These are phyloP conservation scores for Barypeithes pellucidus DNA, from an alignment of 2,888 invertebrate genomes.

Conservation along the genomic window DNA sequence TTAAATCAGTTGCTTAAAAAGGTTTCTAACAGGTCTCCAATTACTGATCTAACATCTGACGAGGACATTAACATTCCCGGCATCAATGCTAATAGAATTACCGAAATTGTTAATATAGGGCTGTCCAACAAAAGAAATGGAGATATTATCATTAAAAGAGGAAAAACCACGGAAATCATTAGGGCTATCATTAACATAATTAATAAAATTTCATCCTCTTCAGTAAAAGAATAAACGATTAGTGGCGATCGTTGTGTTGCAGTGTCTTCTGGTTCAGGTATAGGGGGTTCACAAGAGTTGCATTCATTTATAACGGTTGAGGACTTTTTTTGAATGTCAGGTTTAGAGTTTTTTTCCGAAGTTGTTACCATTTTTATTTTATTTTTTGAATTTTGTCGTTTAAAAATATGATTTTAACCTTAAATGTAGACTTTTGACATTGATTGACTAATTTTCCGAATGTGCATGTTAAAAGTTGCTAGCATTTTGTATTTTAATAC, in stretches of 20 bases:
- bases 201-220: constrained; percentile 60
- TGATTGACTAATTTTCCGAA: background rate
- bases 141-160: constrained; percentile 59
- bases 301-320: background rate
- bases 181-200: constrained; percentile 60
- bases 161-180: constrained; percentile 59
- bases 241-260: background rate
- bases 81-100: constrained; percentile 46
- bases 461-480: no score
- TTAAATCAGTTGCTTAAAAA: constrained; percentile 12
- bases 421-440: constrained; percentile 9
- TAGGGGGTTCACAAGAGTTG: background rate
- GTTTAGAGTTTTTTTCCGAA: background rate
- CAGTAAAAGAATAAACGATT: constrained; percentile 25
- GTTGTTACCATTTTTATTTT: constrained; percentile 4
- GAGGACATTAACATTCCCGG: constrained; percentile 57
- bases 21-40: constrained; percentile 48
- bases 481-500: no score
- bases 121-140: constrained; percentile 59
- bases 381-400: background rate
- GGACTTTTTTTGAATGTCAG: background rate
- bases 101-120: constrained; percentile 43
- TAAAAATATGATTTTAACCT: background rate
- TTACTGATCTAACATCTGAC: constrained; percentile 57
- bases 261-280: background rate